Percentiles rank a stretch among this genome's conserved stretches.
Evolutionary conservation across 2,113 vertebrate species (phyloP).

Genomic region (Loxodonta africana): DNA sequence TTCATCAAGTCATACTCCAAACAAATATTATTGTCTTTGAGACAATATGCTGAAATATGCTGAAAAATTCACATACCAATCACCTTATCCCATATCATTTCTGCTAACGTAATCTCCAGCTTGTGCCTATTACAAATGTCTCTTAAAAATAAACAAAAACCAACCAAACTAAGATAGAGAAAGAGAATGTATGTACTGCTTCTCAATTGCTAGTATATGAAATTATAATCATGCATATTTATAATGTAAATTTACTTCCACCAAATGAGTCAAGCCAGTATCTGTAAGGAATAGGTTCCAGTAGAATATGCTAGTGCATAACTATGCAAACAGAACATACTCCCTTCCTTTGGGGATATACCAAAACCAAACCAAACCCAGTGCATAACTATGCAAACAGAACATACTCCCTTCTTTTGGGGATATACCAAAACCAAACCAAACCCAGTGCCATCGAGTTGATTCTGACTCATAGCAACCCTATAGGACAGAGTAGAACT

Average conservation of each 20-base stretch:
- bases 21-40: background rate
- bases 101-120: background rate
- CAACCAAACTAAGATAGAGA: background rate
- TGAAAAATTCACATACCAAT: background rate
- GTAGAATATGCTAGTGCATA: background rate
- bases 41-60: background rate
- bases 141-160: background rate
- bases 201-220: background rate
- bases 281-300: background rate
- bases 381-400: background rate
- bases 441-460: no score
- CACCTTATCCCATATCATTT: background rate
- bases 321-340: background rate
- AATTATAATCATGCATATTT: slow-evolving; percentile 27
- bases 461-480: no score
- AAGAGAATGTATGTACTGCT: background rate
- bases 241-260: background rate
- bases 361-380: no score
- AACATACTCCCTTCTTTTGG: background rate
- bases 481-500: no score
- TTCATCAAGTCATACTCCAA: background rate
- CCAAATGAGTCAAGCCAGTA: background rate
- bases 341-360: background rate
- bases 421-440: background rate
- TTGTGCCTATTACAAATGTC: background rate